Base-by-base conservation (phyloP, 2,797 vertebrate genomes). In the Coregonus sp. region DNA sequence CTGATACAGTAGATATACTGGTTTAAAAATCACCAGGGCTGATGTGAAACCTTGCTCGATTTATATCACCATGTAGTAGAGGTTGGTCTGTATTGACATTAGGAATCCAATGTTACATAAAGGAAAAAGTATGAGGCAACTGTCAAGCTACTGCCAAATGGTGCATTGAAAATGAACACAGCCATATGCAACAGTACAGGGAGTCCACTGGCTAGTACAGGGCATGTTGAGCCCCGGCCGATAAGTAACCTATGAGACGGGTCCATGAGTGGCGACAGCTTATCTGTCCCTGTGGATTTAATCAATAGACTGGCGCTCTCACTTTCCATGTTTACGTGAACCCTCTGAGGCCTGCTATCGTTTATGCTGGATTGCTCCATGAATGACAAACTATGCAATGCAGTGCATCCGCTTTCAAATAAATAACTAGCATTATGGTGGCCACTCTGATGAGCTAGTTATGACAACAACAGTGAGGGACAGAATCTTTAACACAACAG, bases 221-320 rank as follows among this genome's bases (percentile, higher is more conserved):
- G 68, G 16, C 68, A 70, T 7, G 37, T 47, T n/a, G 15, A 68
- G 70, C 7, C 47, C 35, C 25, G 3, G 15, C 50, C 51, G 79
- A 84, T 85, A 76, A 87, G 87, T 82, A 86, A 88, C 86, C 90
- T 78, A 86, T 87, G 82, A 88, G 91, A 90, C 85, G 88, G 92
- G 91, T 91, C 88, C 84, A 92, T 86, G 86, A 92, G 89, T 89
- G 91, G 89, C 88, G 92, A 93, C 91, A 93, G 87, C 91, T 93
- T 93, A 93, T 94, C 93, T 93, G 84, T 92, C 89, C 86, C 89
- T 65, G 87, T 37, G 86, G 91, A 88, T 77, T 78, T 78, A 87
- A 94, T 94, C 92, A 92, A 93, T 94, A 93, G 82, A 78, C 87
- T 91, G 89, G 91, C 90, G 90, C 92, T 86, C 79, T 81, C 20